Base-by-base conservation (phyloP, 2,888 invertebrate species). In the Mystacides longicornis region DNA sequence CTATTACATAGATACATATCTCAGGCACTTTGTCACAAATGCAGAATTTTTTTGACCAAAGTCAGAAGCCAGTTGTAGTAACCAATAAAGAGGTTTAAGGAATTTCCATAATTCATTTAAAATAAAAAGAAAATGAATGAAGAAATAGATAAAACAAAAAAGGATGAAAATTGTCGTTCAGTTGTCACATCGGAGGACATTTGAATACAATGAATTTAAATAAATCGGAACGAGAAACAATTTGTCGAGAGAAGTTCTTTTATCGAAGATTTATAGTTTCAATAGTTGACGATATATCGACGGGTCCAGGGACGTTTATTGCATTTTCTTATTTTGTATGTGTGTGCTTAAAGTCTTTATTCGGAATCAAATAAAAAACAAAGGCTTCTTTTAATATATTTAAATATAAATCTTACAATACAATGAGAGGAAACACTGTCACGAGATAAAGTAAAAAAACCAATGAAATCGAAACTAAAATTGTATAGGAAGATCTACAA, bases 201-300 rank as follows among this genome's bases (percentile, higher is more conserved):
- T 48, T 54, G 57, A 57, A 60, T 60, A 57, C 57, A 60, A 60
- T 57, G 60, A 53, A 37, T 55, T 37, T 49, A 55, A 57, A 53
- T 53, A 55, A 60, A 60, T 57, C 50, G 54, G 54, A 56, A 55
- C 52, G 57, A 55, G 60, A 57, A 53, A 52, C 55, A 60, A 57
- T 57, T 60, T 56, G 58, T 58, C 56, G 49, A 49, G n/a, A n/a
- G 19, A 45, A 51, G 37, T 54, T 16, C 53, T 19, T 45, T 33
- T 49, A 19, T 42, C 20, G 4, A 16, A 46, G 46, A 46, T 46
- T 46, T 46, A 46, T 46, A 5, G 46, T 20, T 46, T 21, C 19
- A 46, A 37, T 37, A 37, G 37, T 37, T 37, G 37, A 37, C 37
- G 37, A 37, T 37, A 37, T 37, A 37, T 37, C 37, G 37, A 37